Evolutionary conservation across 2,113 vertebrate genomes (phyloP).

Genomic region (Otocyon megalotis): DNA sequence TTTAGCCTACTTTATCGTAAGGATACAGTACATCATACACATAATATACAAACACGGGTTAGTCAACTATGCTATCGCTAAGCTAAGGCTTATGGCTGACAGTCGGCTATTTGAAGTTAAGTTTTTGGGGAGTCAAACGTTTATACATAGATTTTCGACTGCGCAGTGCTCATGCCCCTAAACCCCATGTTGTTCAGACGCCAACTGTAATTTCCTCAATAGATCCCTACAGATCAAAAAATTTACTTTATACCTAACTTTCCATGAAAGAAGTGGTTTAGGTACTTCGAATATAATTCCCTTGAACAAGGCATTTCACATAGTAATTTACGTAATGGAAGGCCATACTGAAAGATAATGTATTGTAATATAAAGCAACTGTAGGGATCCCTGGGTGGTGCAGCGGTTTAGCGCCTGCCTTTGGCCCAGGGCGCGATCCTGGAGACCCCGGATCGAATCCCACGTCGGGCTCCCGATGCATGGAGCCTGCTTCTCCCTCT

Average conservation of each 20-base stretch:
- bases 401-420: no score
- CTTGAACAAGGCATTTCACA: constrained; percentile 28
- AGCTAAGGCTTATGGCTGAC: neutral
- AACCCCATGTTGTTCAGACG: neutral
- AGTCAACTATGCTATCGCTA: neutral
- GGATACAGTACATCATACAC: neutral
- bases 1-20: neutral
- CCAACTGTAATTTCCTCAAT: neutral
- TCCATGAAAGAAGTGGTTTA: neutral
- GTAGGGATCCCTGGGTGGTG: no score
- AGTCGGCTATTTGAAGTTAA: neutral
- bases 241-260: neutral
- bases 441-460: no score
- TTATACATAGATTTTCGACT: neutral
- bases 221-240: constrained; percentile 2
- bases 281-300: neutral
- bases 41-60: neutral
- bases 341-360: neutral
- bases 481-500: no score
- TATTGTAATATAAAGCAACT: neutral
- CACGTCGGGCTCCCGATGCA: no score
- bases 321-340: neutral
- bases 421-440: no score
- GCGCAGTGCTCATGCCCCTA: neutral
- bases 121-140: neutral